These are phyloP conservation scores for Dioctria rufipes DNA, from an alignment of 2,888 invertebrate species.

Conservation along the genomic window DNA sequence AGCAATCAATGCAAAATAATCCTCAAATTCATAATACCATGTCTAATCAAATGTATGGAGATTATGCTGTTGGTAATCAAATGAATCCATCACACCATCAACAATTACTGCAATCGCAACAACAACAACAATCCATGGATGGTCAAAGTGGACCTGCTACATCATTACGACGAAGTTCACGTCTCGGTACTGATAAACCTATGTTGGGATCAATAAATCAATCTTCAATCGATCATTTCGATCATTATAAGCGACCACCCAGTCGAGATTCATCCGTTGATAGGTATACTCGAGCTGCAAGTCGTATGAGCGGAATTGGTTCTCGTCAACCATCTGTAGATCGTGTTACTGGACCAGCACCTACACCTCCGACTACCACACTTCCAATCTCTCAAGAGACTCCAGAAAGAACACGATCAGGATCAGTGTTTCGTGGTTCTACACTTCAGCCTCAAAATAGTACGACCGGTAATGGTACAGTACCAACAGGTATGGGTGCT, in stretches of 20 bases:
- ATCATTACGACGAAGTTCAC: constrained; percentile 73
- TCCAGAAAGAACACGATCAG: constrained; percentile 71
- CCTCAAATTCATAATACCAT: constrained; percentile 31
- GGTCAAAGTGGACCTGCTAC: constrained; percentile 55
- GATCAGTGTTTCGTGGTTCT: constrained; percentile 73
- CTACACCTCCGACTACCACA: constrained; percentile 25
- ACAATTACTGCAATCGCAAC: constrained; percentile 56
- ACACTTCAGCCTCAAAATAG: constrained; percentile 71
- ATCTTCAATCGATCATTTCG: constrained; percentile 91
- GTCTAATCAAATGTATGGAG: constrained; percentile 53
- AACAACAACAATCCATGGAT: constrained; percentile 60
- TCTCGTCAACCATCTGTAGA: constrained; percentile 88
- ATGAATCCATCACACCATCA: constrained; percentile 17
- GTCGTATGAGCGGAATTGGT: constrained; percentile 74
- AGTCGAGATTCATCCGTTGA: constrained; percentile 91
- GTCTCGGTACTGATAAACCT: constrained; percentile 72
- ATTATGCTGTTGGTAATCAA: constrained; percentile 48
- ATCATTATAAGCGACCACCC: constrained; percentile 93
- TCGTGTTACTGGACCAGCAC: constrained; percentile 69
- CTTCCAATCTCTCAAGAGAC: constrained; percentile 58
- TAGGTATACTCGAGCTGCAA: constrained; percentile 81
- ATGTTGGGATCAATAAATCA: constrained; percentile 68
- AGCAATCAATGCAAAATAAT: constrained; percentile 63
- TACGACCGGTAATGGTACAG: constrained; percentile 77
- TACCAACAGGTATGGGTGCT: constrained; percentile 72